These are phyloP conservation scores for Chironomus riparius DNA, from an alignment of 2,888 invertebrate species.

Conservation along the genomic window DNA sequence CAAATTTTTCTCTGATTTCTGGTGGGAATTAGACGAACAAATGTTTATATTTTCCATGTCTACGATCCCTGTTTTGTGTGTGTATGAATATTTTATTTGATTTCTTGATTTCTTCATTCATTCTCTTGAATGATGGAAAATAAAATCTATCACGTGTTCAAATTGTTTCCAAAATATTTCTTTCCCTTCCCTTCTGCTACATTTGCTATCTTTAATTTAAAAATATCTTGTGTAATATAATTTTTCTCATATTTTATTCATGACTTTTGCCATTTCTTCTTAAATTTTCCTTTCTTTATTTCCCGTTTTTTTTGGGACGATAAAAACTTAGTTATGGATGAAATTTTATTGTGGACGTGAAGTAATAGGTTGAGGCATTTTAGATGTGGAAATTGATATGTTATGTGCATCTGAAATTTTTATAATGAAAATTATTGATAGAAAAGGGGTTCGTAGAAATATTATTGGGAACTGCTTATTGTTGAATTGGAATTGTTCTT, in stretches of 20 bases:
- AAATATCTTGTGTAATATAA: neutral
- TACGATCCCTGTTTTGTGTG: neutral
- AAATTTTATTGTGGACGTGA: neutral
- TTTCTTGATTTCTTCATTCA: constrained; percentile 16
- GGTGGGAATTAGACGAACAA: constrained; percentile 26
- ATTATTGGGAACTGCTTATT: no score
- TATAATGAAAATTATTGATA: no score
- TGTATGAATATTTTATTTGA: constrained; percentile 25
- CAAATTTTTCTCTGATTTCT: constrained; percentile 19
- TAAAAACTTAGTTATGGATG: neutral
- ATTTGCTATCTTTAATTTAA: neutral
- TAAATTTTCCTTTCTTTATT: no score
- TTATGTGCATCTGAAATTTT: no score
- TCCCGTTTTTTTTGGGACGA: no score
- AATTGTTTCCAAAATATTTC: neutral
- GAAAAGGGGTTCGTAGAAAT: no score
- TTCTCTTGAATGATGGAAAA: neutral
- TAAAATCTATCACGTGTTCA: constrained; percentile 12
- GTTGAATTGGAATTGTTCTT: no score
- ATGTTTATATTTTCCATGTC: constrained; percentile 16
- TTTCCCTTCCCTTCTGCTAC: neutral
- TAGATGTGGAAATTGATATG: neutral
- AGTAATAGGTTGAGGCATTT: neutral
- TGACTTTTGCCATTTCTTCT: neutral
- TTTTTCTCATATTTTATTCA: neutral